phyloP scores from a whole-genome alignment of 2,888 invertebrate genomes.

The Epistrophe grossulariae region DNA sequence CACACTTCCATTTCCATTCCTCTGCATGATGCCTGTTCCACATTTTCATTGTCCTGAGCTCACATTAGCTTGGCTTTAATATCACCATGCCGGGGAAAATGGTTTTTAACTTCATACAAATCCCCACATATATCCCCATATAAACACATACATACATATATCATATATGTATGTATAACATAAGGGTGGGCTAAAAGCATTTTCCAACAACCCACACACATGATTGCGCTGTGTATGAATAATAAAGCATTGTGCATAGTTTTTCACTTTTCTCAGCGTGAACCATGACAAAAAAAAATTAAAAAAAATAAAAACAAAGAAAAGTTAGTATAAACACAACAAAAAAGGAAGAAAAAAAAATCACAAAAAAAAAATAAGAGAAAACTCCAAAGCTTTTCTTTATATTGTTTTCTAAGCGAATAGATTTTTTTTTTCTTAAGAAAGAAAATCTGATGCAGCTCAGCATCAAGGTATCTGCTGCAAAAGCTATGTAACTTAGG shows the following conservation, averaged over 20 bases:
- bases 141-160: neutral
- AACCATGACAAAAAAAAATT: constrained; percentile 43
- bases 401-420: constrained; percentile 73
- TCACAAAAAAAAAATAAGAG: neutral
- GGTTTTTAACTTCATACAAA: constrained; percentile 28
- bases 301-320: constrained; percentile 66
- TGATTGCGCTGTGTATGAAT: constrained; percentile 53
- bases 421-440: constrained; percentile 40
- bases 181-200: constrained; percentile 44
- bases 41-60: constrained; percentile 43
- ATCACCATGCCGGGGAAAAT: constrained; percentile 48
- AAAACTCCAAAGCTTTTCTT: constrained; percentile 60
- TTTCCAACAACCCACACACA: constrained; percentile 42
- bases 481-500: constrained; percentile 13
- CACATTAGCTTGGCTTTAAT: constrained; percentile 65
- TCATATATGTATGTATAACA: neutral
- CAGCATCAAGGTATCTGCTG: constrained; percentile 22
- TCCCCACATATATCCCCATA: neutral
- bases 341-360: constrained; percentile 8
- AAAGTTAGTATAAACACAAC: constrained; percentile 65
- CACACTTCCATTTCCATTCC: neutral
- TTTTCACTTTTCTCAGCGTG: constrained; percentile 59
- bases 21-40: neutral
- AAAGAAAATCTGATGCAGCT: constrained; percentile 49
- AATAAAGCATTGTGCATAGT: constrained; percentile 60